Percentiles rank a stretch among this genome's conserved stretches.
Evolutionary conservation across 2,797 vertebrate species (phyloP).

Genomic region (Philypnodon macrostomus): DNA sequence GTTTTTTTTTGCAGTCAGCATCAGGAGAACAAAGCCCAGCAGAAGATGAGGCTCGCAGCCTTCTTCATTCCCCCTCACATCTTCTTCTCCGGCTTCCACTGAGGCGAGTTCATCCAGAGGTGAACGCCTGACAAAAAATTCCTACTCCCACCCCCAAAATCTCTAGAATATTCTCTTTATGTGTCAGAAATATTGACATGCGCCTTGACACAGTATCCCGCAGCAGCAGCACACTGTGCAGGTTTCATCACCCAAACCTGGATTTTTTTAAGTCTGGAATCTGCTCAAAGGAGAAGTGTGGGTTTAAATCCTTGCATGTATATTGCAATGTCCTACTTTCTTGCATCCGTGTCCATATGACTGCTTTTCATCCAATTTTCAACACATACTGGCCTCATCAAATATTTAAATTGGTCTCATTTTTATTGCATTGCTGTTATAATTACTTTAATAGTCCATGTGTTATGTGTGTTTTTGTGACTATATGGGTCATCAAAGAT

Average conservation of each 20-base stretch:
- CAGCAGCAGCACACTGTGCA: slow-evolving; percentile 42
- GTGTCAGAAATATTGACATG: slow-evolving; percentile 63
- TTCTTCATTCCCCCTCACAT: slow-evolving; percentile 33
- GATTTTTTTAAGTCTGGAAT: slow-evolving; percentile 32
- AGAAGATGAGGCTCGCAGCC: slow-evolving; percentile 42
- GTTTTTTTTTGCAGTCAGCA: slow-evolving; percentile 23
- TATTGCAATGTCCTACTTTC: slow-evolving; percentile 56
- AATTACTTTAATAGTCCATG: neutral
- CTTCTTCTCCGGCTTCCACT: slow-evolving; percentile 35
- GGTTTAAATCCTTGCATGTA: slow-evolving; percentile 36
- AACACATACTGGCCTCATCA: neutral
- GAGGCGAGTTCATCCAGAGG: slow-evolving; percentile 70
- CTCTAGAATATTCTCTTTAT: slow-evolving; percentile 56
- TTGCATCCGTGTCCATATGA: slow-evolving; percentile 7
- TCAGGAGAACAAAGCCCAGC: slow-evolving; percentile 62
- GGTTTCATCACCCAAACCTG: slow-evolving; percentile 60
- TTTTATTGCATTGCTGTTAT: neutral
- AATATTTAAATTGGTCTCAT: neutral
- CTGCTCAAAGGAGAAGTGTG: slow-evolving; percentile 43
- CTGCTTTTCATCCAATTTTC: slow-evolving; percentile 3
- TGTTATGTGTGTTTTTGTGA: no score
- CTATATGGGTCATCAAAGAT: neutral
- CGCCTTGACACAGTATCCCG: slow-evolving; percentile 56
- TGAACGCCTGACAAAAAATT: slow-evolving; percentile 49
- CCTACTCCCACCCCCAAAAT: slow-evolving; percentile 12